Base-by-base conservation (phyloP, 1,140 invertebrate species). In the Nomia melanderi region DNA sequence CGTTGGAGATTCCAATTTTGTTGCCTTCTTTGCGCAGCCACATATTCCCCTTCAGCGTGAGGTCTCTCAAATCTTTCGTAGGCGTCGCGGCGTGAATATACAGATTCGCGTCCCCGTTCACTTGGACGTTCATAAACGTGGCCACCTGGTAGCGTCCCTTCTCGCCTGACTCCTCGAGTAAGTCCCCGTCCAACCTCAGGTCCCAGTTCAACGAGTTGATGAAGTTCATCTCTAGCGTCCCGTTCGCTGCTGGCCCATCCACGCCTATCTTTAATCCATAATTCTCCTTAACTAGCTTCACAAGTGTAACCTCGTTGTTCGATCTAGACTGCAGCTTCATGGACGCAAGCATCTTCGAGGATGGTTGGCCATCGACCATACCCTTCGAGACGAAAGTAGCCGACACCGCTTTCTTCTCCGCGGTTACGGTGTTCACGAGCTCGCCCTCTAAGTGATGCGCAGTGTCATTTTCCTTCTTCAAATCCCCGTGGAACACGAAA, bases 171-270 rank as follows among this genome's bases (percentile, higher is more conserved):
- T 31, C 33, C 3, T 70, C 66, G 1, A 65, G 23, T 0, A 64
- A 33, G n/a, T 76, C 25, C 0, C 73, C 29, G 39, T 59, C 76
- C 0, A 63, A 50, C n/a, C 63, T 69, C 0, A 87, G 20, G 44
- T 91, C 80, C 91, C 91, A 92, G 71, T 92, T 92, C 3, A 90
- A 67, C 7, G 78, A n/a, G 25, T 92, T 91, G 0, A 86, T 69
- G 1, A 81, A 73, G 20, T 85, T 89, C 2, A 88, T 56, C 5
- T 79, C 79, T 0, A 88, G 4, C 0, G 66, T 87, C 4, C 83
- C 74, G 74, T 90, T 89, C 0, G 86, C 17, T 9, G 41, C 57
- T 1, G 67, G 14, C 27, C 78, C 86, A 0, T 70, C 23, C 0
- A 82, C 31, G 5, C 57, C 50, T 1, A 88, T 33, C 6, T 60